A percentile compares a stretch with the other conserved stretches of the same genome.
Evolutionary conservation across 2,797 vertebrate genomes (phyloP).

Genomic region (Rhodeus uyekii): DNA sequence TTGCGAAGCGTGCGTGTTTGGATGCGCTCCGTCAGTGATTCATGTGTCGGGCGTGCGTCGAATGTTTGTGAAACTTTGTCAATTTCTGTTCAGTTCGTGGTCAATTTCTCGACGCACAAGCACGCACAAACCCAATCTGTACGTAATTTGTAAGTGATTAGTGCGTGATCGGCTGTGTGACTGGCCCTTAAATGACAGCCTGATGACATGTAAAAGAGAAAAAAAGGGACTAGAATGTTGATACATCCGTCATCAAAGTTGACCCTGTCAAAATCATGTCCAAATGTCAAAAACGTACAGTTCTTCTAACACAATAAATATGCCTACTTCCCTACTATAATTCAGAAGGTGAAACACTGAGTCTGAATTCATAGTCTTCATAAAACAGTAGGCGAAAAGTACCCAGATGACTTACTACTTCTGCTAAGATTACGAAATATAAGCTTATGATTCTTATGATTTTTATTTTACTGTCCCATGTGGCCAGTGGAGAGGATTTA

Average conservation of each 20-base stretch:
- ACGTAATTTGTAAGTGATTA: no score
- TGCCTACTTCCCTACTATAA: not conserved
- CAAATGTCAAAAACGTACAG: not conserved
- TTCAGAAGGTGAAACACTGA: not conserved
- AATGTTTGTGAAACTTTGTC: no score
- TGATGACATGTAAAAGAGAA: no score
- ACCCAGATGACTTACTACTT: not conserved
- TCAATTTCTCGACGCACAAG: no score
- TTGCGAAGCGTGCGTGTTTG: no score
- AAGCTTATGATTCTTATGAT: no score
- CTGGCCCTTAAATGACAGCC: not conserved
- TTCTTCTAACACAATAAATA: not conserved
- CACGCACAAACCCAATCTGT: no score
- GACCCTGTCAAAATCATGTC: not conserved
- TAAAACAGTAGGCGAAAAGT: not conserved
- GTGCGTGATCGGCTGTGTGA: no score
- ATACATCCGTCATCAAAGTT: not conserved
- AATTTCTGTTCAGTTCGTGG: no score
- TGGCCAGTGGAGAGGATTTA: not conserved
- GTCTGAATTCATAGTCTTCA: not conserved
- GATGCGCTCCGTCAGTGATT: no score
- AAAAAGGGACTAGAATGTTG: not conserved
- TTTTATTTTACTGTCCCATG: not conserved
- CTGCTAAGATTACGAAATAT: not conserved
- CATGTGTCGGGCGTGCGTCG: no score